Evolutionary conservation across 2,888 invertebrate species (phyloP), one percentile per base, ranked within the genome.

Genomic region (Idaea aversata): DNA sequence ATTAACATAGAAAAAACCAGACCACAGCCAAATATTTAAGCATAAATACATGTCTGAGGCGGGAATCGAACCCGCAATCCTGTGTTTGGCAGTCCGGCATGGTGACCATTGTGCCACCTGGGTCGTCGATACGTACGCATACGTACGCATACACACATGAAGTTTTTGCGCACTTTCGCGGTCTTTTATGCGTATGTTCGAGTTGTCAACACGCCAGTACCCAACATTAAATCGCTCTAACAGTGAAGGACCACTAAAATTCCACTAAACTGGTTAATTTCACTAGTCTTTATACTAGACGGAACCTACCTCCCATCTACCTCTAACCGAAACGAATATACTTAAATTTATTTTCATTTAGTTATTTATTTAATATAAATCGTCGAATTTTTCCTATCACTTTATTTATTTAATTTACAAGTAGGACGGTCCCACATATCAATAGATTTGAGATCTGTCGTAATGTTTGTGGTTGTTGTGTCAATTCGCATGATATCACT

Each of bases 361-460:
- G 61, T 75, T 70, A 57, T 58, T 63, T 63, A 63, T 15, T 67
- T 47, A 47, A 70, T 81, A 82, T 85, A 83, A 81, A 80, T 82
- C 83, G 78, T 88, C 83, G 78, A 86, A 84, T 87, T 84, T 87
- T 84, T 73, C 83, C 87, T 91, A 90, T 88, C 86, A 87, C 86
- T 79, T 86, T 86, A 86, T 34, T 25, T 73, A 86, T 36, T 16
- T 72, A 86, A 84, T 86, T 82, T 86, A 90, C 87, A 47, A 90
- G 84, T 84, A 91, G 92, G 92, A 92, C 92, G 92, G 92, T 91
- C 92, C 92, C 91, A 89, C 89, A 88, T 89, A 85, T 89, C 83
- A 85, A 85, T 83, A 83, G 15, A 34, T 79, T 83, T 91, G 91
- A 93, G 91, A 93, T 92, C 91, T 88, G 85, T 84, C 84, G 78